Conservation (phyloP, 2,888 invertebrate species). For the Pachymerium ferrugineum region DNA sequence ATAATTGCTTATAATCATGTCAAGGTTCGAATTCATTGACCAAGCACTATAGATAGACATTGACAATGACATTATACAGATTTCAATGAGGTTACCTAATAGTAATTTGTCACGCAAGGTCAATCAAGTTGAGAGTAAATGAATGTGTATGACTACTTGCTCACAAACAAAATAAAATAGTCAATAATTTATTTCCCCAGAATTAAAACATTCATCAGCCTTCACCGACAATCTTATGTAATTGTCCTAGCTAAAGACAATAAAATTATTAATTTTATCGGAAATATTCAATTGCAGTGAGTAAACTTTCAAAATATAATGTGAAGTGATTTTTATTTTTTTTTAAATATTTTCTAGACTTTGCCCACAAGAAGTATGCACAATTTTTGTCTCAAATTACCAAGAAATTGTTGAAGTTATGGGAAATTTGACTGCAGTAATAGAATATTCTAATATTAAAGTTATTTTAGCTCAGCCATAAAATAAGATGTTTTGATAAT, state of each 20-base stretch:
- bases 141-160: too few species aligned
- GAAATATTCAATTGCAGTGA: background rate
- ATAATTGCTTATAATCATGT: too few species aligned
- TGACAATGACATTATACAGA: background rate
- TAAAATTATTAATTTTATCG: background rate
- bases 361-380: background rate
- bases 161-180: background rate
- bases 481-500: background rate
- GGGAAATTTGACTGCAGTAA: background rate
- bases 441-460: background rate
- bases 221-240: background rate
- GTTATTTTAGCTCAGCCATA: too few species aligned
- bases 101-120: too few species aligned
- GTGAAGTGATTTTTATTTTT: background rate
- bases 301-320: background rate
- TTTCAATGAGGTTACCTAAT: too few species aligned
- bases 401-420: background rate
- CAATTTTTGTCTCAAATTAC: background rate
- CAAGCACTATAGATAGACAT: background rate
- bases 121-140: too few species aligned
- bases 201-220: background rate
- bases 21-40: too few species aligned
- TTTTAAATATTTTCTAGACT: background rate
- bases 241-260: background rate
- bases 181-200: background rate